Conservation (phyloP, 1,140 invertebrate genomes). For the Meloidogyne chitwoodi region DNA sequence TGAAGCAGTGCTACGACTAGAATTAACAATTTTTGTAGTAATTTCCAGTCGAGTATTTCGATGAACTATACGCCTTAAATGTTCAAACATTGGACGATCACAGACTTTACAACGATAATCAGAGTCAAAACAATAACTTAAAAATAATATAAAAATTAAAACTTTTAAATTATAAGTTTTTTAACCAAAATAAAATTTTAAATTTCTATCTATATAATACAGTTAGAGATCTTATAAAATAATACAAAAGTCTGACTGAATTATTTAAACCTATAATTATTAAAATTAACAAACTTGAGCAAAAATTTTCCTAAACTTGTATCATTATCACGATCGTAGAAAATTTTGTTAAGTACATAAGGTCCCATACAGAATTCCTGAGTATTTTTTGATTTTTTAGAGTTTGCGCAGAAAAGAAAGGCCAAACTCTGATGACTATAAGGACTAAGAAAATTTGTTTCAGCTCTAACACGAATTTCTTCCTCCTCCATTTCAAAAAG, state of each 20-base stretch:
- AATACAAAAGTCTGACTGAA: too few species aligned
- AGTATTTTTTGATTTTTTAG: conserved; percentile 72
- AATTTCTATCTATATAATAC: too few species aligned
- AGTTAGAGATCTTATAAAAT: too few species aligned
- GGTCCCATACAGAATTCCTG: conserved; percentile 63
- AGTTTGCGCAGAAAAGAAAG: conserved; percentile 86
- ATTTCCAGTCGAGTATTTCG: conserved; percentile 73
- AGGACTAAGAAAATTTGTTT: conserved; percentile 75
- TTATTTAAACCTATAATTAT: too few species aligned
- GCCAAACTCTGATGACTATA: conserved; percentile 80
- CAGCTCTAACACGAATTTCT: neutral
- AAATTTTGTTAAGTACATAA: conserved; percentile 64
- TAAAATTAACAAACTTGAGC: conserved; percentile 32
- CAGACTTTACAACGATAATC: conserved; percentile 79
- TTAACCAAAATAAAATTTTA: neutral
- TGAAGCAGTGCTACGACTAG: neutral
- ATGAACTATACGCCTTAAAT: conserved; percentile 79
- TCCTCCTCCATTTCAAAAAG: conserved; percentile 8
- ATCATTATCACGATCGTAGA: conserved; percentile 79
- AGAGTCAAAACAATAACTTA: conserved; percentile 58
- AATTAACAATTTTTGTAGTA: conserved; percentile 61
- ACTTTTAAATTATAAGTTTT: neutral
- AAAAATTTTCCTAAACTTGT: conserved; percentile 89
- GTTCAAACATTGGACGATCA: conserved; percentile 78
- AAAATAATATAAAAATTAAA: neutral